Evolutionary conservation across 1,140 invertebrate genomes (phyloP).

Genomic region (Apis florea): DNA sequence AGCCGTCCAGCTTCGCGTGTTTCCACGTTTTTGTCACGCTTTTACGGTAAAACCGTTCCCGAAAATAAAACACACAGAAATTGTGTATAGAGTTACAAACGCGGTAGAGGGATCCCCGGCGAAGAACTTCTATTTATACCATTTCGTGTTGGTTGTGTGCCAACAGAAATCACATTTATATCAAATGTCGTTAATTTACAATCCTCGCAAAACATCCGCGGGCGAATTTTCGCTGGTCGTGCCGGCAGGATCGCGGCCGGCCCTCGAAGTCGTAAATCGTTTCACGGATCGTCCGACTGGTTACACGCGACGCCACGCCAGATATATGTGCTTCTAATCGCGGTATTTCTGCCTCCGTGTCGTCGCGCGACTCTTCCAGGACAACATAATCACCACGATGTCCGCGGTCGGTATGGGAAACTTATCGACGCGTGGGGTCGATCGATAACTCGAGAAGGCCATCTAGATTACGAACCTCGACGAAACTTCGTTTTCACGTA

Average conservation of each 20-base stretch:
- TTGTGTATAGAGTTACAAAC: conserved; percentile 41
- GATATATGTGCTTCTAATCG: conserved; percentile 45
- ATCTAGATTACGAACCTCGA: conserved; percentile 4
- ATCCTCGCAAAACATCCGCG: conserved; percentile 26
- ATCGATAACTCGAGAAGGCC: conserved; percentile 52
- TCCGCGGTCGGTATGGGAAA: conserved; percentile 21
- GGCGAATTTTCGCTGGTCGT: conserved; percentile 4
- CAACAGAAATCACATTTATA: conserved; percentile 45
- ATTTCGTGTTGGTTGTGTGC: conserved; percentile 38
- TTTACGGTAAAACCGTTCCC: conserved; percentile 20
- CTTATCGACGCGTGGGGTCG: conserved; percentile 22
- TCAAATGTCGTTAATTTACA: conserved; percentile 49
- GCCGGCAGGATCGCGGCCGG: neutral
- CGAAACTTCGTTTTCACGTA: neutral
- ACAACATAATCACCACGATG: conserved; percentile 39
- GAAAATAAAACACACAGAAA: conserved; percentile 36
- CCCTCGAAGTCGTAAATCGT: conserved; percentile 34
- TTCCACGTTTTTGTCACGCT: conserved; percentile 40
- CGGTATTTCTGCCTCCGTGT: conserved; percentile 24
- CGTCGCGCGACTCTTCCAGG: conserved; percentile 13
- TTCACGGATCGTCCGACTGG: conserved; percentile 21
- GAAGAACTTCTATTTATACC: conserved; percentile 37
- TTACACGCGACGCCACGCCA: conserved; percentile 19
- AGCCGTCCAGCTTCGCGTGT: neutral
- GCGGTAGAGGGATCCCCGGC: neutral